Evolutionary conservation across 2,113 vertebrate species (phyloP).

Genomic region (Tachysurus vachellii): DNA sequence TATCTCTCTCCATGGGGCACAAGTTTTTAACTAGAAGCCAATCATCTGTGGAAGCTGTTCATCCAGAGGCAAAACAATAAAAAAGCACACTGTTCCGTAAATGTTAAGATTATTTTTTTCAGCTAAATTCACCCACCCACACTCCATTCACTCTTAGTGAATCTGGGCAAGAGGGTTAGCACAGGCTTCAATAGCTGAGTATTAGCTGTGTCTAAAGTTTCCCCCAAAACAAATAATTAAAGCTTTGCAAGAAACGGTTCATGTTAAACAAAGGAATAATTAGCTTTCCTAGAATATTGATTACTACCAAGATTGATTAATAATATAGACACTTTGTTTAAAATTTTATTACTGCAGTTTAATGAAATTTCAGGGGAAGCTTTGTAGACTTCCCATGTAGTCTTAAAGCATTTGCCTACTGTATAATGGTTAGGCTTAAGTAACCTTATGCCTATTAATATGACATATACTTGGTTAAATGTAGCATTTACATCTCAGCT

Average conservation of each 20-base stretch:
- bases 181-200: neutral
- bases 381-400: neutral
- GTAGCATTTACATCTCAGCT: neutral
- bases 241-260: neutral
- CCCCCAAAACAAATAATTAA: no score
- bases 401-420: neutral
- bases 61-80: neutral
- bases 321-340: neutral
- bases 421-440: neutral
- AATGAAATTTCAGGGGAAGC: neutral
- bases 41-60: neutral
- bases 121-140: neutral
- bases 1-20: no score
- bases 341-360: neutral
- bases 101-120: neutral
- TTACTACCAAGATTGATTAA: neutral
- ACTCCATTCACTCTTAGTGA: neutral
- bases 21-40: no score
- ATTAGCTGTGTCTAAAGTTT: neutral
- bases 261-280: neutral
- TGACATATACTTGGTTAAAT: neutral
- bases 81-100: neutral
- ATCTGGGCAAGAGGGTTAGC: neutral
- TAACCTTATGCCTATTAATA: neutral
- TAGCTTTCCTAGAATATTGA: neutral